Conservation (phyloP, 2,113 vertebrate genomes). For the Sturnus vulgaris region DNA sequence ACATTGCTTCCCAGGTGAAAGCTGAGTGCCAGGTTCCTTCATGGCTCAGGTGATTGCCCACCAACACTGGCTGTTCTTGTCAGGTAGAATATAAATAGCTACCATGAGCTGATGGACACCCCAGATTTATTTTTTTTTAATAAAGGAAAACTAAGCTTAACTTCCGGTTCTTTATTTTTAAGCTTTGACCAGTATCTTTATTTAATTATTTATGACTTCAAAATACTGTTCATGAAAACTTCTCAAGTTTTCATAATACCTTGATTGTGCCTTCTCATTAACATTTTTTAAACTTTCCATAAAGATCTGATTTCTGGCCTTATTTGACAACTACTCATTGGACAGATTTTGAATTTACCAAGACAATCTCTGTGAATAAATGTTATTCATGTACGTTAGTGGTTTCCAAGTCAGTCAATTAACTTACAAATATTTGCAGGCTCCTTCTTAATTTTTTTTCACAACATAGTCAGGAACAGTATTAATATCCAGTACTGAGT, state of each 20-base stretch:
- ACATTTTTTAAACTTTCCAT: not conserved
- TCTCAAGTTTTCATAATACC: not conserved
- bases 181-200: not conserved
- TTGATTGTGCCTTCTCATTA: not conserved
- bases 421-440: conserved; percentile 21
- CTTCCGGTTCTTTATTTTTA: not conserved
- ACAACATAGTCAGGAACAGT: not conserved
- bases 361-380: not conserved
- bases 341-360: not conserved
- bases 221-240: not conserved
- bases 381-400: not conserved
- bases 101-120: not conserved
- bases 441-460: not conserved
- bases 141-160: not conserved
- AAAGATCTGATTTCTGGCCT: not conserved
- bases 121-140: not conserved
- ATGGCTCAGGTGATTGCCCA: rapidly evolving
- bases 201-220: not conserved
- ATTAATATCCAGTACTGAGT: conserved; percentile 8
- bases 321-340: not conserved
- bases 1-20: not conserved
- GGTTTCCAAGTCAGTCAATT: conserved; percentile 26
- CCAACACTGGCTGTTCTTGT: not conserved
- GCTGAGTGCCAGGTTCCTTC: not conserved
- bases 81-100: not conserved